Evolutionary conservation across 2,113 vertebrate species (phyloP), one percentile per base, ranked within the genome.

Genomic region (Gadus macrocephalus): DNA sequence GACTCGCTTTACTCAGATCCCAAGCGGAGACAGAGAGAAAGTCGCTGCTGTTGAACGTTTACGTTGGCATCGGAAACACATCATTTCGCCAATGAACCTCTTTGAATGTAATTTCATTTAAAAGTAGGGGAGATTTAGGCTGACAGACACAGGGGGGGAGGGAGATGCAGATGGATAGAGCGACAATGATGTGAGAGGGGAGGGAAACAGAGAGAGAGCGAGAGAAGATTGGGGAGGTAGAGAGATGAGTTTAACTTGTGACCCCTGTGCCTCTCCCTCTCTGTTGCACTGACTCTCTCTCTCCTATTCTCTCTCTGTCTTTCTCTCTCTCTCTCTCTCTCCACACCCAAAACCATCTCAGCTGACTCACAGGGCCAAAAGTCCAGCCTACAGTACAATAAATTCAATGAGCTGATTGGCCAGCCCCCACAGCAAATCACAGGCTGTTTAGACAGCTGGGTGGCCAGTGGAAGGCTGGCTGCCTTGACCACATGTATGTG

Each of bases 231-330:
- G 61, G 72, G 77, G 79, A 79, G 83, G 73, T 20, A 61, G 69
- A 69, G 66, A 77, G 85, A 88, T 85, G 83, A 84, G 85, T 87
- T 88, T 88, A 90, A 88, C 85, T 86, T 74, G 66, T 84, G 83
- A 87, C 81, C 84, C 73, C 63, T 68, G 72, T 53, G 20, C 27
- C 55, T 75, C 74, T 77, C 72, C 63, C 75, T 80, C 70, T 79
- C 76, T 87, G 81, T 86, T 78, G 75, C 72, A 70, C 19, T 53
- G 19, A 2, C 38, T n/a, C 63, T 69, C 70, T 61, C 61, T 68
- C 71, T 67, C 62, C 64, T 66, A 38, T 66, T 19, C 62, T 53
- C 38, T 53, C 64, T 53, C 42, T 53, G 42, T 53, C 38, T 53
- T 53, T 66, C 60, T 78, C 71, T 78, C 38, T 53, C n/a, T 53